Percentiles rank a stretch among this genome's conserved stretches.
phyloP scores from a whole-genome alignment of 2,113 vertebrate genomes.

The Campylomormyrus tamandua region DNA sequence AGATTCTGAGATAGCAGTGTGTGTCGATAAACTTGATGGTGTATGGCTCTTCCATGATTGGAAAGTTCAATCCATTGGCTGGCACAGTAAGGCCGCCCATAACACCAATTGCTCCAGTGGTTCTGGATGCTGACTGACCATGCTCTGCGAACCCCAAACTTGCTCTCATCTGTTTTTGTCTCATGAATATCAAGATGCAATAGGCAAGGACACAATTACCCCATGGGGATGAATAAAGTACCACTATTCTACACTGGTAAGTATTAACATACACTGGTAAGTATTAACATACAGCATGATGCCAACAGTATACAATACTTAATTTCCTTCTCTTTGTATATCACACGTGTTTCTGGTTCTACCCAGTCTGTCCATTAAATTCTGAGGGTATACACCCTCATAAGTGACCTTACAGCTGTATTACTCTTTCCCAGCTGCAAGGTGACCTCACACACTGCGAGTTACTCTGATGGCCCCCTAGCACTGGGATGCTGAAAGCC shows the following conservation, averaged over 20 bases:
- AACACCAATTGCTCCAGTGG: not conserved
- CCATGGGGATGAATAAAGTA: not conserved
- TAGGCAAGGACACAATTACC: not conserved
- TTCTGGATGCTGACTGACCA: not conserved
- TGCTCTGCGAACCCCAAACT: not conserved
- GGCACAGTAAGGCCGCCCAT: not conserved
- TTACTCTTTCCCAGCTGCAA: slow-evolving; percentile 79
- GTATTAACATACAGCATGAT: slow-evolving; percentile 34
- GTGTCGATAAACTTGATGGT: not conserved
- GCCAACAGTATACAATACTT: not conserved
- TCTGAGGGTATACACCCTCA: not conserved
- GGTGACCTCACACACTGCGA: slow-evolving; percentile 59
- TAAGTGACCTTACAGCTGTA: slow-evolving; percentile 23
- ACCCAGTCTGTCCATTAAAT: not conserved
- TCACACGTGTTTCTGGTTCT: not conserved
- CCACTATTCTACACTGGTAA: slow-evolving; percentile 50
- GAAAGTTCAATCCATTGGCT: not conserved
- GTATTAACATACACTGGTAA: slow-evolving; percentile 48
- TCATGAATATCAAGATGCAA: not conserved
- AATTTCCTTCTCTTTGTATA: not conserved
- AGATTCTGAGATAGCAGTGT: not conserved
- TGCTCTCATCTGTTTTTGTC: not conserved
- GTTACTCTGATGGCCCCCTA: not conserved
- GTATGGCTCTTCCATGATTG: not conserved
- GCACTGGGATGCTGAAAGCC: not conserved